Evolutionary conservation across 2,113 vertebrate species (phyloP), one percentile per base, ranked within the genome.

Genomic region (Anguilla rostrata): DNA sequence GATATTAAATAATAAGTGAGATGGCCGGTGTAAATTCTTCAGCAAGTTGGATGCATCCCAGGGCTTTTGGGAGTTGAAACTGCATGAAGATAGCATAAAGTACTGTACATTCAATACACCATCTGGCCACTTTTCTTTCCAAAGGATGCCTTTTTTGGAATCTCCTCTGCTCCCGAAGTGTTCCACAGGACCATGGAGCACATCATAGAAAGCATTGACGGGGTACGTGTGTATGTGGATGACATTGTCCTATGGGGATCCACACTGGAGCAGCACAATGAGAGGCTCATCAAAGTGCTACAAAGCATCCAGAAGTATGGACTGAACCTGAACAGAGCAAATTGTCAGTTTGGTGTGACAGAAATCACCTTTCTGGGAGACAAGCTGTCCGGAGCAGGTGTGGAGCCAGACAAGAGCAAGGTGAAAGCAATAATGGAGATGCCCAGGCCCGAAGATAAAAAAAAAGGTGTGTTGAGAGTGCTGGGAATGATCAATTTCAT

Each of bases 141-240:
- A 39, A 16, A 83, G 81, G n/a, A 16, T 87, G n/a, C 78, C 29
- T 20, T 86, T 20, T 86, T 86, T 63, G 75, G 82, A 18, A 81
- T 86, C 14, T 60, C 7, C 0, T 88, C 88, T 6, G 85, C 89
- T 14, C n/a, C 90, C 3, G 43, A 87, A 41, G 22, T 90, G 12
- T 90, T 87, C 7, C 86, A 89, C 63, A 60, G 66, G 84, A 83
- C 86, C 0, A 86, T 87, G 87, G 84, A 88, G 15, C 75, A 86
- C 34, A 81, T 88, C 14, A 85, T 86, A 34, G 80, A 88, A 1
- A 85, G 66, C 20, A 53, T 86, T 7, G 83, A 88, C 29, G 87
- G 85, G 26, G 85, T 85, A 2, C n/a, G 53, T 29, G 85, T 40
- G 20, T 89, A 87, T 49, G 26, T 86, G 1, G 85, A 88, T 82